phyloP scores from a whole-genome alignment of 1,140 invertebrate genomes.

The Drosophila setifemur region DNA sequence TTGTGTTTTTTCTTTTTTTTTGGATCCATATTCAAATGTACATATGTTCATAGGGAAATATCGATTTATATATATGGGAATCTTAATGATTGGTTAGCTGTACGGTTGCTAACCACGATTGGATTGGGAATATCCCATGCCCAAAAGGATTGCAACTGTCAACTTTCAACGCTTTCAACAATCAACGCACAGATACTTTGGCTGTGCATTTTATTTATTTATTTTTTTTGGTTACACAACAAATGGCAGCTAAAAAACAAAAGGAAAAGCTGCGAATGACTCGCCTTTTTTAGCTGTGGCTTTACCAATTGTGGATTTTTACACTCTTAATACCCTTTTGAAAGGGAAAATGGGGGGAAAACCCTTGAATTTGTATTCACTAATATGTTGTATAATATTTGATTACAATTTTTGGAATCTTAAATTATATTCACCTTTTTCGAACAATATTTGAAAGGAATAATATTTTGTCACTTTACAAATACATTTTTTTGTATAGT shows the following conservation, averaged over 20 bases:
- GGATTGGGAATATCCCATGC: not conserved
- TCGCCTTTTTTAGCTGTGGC: not conserved
- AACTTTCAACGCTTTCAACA: no score
- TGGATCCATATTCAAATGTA: not conserved
- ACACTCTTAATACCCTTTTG: not conserved
- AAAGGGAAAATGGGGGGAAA: not conserved
- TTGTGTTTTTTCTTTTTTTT: not conserved
- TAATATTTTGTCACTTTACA: no score
- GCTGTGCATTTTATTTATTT: constrained; percentile 1
- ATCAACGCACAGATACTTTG: constrained; percentile 20
- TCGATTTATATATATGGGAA: not conserved
- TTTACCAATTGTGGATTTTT: not conserved
- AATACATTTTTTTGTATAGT: no score
- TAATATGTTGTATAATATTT: no score
- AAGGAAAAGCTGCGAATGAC: not conserved
- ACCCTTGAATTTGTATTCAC: no score
- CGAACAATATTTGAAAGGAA: no score
- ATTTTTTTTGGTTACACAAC: constrained; percentile 6
- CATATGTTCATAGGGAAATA: not conserved
- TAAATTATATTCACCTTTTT: no score
- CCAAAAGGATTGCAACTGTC: constrained; percentile 3
- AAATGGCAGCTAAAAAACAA: not conserved
- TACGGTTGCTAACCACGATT: constrained; percentile 12
- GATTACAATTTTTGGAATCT: no score
- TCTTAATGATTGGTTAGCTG: constrained; percentile 2